Percentiles rank a stretch among this genome's conserved stretches.
These are phyloP conservation scores for Cassiopea andromeda DNA, from an alignment of 30 jellyfish, hydroid and myxozoan species.

Conservation along the genomic window DNA sequence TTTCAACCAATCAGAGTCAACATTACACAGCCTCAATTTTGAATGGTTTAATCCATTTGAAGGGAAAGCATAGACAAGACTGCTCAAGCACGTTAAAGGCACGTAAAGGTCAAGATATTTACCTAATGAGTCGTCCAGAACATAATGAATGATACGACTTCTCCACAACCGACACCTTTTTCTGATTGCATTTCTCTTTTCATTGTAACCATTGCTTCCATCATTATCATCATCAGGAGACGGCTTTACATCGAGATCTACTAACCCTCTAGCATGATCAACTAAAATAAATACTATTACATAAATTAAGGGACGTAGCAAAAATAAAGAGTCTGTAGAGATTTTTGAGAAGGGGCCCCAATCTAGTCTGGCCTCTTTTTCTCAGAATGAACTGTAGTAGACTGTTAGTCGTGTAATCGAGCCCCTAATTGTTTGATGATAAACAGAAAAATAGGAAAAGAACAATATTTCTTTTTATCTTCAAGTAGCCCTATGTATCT, in stretches of 20 bases:
- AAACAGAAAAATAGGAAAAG: too few relatives aligned
- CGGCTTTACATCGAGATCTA: constrained; percentile 45
- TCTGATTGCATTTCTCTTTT: constrained; percentile 62
- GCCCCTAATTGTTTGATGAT: too few relatives aligned
- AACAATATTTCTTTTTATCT: too few relatives aligned
- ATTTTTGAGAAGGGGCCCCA: too few relatives aligned
- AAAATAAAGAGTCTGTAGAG: too few relatives aligned
- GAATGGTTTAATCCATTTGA: neutral
- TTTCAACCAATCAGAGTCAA: too few relatives aligned
- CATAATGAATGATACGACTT: constrained; percentile 46
- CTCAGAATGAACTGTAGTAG: too few relatives aligned
- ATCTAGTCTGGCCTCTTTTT: too few relatives aligned
- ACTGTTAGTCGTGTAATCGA: too few relatives aligned
- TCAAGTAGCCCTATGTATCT: too few relatives aligned
- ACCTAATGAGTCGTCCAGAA: constrained; percentile 9
- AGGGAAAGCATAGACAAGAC: neutral
- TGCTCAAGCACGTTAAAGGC: neutral
- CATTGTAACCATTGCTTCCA: constrained; percentile 27
- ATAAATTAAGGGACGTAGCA: too few relatives aligned
- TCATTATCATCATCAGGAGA: constrained; percentile 1
- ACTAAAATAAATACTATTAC: neutral
- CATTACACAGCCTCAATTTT: too few relatives aligned
- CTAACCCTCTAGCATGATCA: constrained; percentile 41
- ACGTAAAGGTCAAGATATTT: neutral
- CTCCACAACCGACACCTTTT: constrained; percentile 30